Conservation (phyloP, 2,113 vertebrate genomes). For the Okapia johnstoni region DNA sequence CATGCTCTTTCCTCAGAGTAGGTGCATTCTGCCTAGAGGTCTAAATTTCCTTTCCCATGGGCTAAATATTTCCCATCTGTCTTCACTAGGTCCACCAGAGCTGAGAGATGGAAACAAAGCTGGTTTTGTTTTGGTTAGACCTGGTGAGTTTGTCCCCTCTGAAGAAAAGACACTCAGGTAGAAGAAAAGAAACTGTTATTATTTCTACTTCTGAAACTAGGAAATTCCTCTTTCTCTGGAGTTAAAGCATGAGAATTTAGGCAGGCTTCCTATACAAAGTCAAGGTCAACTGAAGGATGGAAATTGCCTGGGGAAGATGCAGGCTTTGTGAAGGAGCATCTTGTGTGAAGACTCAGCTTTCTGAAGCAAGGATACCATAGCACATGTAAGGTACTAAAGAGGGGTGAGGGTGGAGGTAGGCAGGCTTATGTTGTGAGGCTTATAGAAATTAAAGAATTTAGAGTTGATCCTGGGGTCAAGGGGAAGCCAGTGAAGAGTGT, state of each 20-base stretch:
- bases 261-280: not conserved
- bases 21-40: not conserved
- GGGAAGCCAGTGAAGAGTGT: not conserved
- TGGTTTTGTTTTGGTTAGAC: not conserved
- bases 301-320: not conserved
- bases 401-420: not conserved
- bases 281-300: not conserved
- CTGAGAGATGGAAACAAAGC: not conserved
- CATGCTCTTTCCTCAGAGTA: not conserved
- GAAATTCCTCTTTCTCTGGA: not conserved
- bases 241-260: not conserved
- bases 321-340: not conserved
- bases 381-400: not conserved
- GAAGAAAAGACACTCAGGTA: not conserved
- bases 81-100: not conserved
- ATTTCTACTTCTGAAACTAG: not conserved
- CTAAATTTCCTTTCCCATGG: not conserved
- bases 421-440: not conserved
- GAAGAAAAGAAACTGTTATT: not conserved
- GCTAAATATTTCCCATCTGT: not conserved
- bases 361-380: not conserved
- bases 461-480: not conserved
- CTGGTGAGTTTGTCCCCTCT: not conserved
- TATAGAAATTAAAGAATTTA: not conserved
- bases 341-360: not conserved